A percentile compares a stretch with the other conserved stretches of the same genome.
Conservation (phyloP, 1,140 invertebrate genomes). For the Solenopsis fugax region DNA sequence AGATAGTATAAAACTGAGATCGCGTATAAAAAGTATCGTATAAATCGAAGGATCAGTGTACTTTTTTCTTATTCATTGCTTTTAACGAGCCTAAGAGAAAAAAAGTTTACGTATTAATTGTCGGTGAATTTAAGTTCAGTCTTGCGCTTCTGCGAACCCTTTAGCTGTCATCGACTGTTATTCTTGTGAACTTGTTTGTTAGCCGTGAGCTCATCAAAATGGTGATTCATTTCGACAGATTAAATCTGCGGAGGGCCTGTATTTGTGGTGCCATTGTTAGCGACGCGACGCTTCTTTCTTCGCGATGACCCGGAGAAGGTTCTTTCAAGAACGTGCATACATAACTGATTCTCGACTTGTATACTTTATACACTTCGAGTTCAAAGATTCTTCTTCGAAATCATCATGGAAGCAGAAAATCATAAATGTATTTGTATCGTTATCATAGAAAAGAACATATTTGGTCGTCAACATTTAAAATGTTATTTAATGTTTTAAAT, state of each 20-base stretch:
- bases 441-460: too few species aligned
- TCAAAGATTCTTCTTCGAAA: not conserved
- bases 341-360: slow-evolving; percentile 42
- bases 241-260: slow-evolving; percentile 65
- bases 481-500: too few species aligned
- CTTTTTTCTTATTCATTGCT: not conserved
- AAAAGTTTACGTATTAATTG: slow-evolving; percentile 1
- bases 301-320: slow-evolving; percentile 44
- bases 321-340: slow-evolving; percentile 49
- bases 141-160: slow-evolving; percentile 25
- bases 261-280: slow-evolving; percentile 66
- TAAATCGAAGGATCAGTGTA: too few species aligned
- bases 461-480: too few species aligned
- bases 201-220: slow-evolving; percentile 55
- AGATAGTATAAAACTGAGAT: too few species aligned
- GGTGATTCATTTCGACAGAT: slow-evolving; percentile 73
- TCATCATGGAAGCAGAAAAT: not conserved
- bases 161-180: slow-evolving; percentile 19
- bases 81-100: not conserved
- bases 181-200: slow-evolving; percentile 35
- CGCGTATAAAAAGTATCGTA: too few species aligned
- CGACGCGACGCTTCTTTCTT: slow-evolving; percentile 57
- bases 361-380: not conserved
- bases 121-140: not conserved
- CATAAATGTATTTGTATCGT: not conserved